Conservation (phyloP, 2,888 invertebrate genomes). For the Gari tellinella region DNA sequence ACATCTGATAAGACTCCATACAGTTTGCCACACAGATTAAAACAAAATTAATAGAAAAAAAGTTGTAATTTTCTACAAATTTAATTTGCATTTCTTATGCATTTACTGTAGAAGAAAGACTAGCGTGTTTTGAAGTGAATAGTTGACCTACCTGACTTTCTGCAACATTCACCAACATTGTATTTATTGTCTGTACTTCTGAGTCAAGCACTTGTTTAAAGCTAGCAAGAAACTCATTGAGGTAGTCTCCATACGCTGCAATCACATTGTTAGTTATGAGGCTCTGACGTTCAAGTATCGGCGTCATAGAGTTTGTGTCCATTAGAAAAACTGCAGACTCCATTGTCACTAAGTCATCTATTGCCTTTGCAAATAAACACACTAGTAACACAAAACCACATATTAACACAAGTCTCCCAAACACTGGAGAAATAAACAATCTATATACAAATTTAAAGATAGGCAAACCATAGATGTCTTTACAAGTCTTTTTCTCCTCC, state of each 20-base stretch:
- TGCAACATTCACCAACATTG: conserved; percentile 62
- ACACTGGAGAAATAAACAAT: conserved; percentile 63
- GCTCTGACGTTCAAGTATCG: conserved; percentile 62
- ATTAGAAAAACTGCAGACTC: conserved; percentile 68
- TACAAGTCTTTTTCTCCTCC: conserved; percentile 23
- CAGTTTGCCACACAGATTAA: no score
- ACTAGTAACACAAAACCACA: conserved; percentile 66
- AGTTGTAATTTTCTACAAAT: no score
- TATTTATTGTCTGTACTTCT: conserved; percentile 65
- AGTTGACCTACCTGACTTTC: conserved; percentile 70
- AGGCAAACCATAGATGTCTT: neutral
- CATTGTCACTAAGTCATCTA: conserved; percentile 67
- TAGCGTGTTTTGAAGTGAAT: no score
- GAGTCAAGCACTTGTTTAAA: conserved; percentile 61
- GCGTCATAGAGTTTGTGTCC: conserved; percentile 66
- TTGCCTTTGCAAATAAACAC: conserved; percentile 65
- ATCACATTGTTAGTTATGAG: conserved; percentile 61
- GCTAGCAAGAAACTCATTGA: conserved; percentile 70
- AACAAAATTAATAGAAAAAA: no score
- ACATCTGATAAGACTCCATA: no score
- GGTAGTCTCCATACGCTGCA: conserved; percentile 68
- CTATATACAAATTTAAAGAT: conserved; percentile 50
- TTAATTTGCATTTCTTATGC: no score
- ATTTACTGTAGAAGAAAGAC: no score
- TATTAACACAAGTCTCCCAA: conserved; percentile 68